Conservation (phyloP, 2,113 vertebrate genomes). For the Neotoma lepida region DNA sequence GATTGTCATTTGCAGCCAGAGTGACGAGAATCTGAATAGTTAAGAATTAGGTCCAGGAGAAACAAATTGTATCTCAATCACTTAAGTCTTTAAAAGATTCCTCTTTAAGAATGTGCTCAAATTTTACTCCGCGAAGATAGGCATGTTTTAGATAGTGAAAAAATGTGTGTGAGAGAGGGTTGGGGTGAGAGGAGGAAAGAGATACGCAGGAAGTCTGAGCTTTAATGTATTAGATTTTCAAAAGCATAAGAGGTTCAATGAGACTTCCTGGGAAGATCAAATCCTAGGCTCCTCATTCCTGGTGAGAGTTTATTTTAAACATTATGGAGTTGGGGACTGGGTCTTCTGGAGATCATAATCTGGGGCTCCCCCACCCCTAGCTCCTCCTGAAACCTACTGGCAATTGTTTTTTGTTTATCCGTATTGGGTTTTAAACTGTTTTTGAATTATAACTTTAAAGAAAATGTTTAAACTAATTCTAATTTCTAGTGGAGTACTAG, state of each 20-base stretch:
- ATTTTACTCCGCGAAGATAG: not conserved
- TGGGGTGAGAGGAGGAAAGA: not conserved
- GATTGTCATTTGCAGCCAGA: not conserved
- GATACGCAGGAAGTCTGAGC: not conserved
- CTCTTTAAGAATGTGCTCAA: constrained; percentile 19
- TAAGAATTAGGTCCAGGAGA: not conserved
- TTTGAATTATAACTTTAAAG: constrained; percentile 33
- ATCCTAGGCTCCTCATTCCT: not conserved
- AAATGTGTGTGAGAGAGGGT: not conserved
- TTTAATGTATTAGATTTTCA: constrained; percentile 13
- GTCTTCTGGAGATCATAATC: not conserved
- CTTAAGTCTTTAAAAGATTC: not conserved
- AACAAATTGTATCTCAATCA: not conserved
- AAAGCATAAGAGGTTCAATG: not conserved
- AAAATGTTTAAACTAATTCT: not conserved
- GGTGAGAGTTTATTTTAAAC: not conserved
- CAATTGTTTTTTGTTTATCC: not conserved
- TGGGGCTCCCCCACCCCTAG: not conserved
- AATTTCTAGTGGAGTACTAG: not conserved
- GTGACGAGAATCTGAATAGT: not conserved
- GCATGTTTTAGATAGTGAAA: not conserved
- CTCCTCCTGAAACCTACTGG: not conserved
- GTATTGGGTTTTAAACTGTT: not conserved
- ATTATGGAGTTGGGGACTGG: not conserved
- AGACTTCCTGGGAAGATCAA: constrained; percentile 38